Conservation (phyloP, 2,888 invertebrate genomes). For the Ophioninae sp. region DNA sequence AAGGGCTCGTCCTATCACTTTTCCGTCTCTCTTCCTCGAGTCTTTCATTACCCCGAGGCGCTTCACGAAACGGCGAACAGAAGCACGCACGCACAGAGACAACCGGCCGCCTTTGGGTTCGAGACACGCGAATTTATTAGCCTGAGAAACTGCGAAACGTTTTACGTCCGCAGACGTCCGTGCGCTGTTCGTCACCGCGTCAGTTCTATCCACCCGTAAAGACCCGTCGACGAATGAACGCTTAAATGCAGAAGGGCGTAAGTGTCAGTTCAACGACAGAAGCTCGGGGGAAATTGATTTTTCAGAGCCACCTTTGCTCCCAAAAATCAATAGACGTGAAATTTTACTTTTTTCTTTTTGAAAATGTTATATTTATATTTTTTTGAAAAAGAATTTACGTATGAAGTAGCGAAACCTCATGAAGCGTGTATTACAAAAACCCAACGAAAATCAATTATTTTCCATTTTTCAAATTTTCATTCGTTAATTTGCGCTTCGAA, state of each 20-base stretch:
- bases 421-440: too few relatives aligned
- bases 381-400: too few relatives aligned
- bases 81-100: constrained; percentile 32
- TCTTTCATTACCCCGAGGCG: constrained; percentile 63
- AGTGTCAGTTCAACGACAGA: neutral
- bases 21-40: constrained; percentile 31
- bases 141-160: constrained; percentile 65
- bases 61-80: constrained; percentile 45
- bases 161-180: constrained; percentile 64
- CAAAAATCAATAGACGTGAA: too few relatives aligned
- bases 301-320: too few relatives aligned
- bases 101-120: constrained; percentile 37
- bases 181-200: constrained; percentile 53
- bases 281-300: too few relatives aligned
- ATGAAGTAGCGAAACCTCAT: too few relatives aligned
- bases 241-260: neutral
- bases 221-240: neutral
- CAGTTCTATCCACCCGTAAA: constrained; percentile 2
- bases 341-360: too few relatives aligned
- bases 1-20: constrained; percentile 61
- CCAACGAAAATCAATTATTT: too few relatives aligned
- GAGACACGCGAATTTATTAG: constrained; percentile 68
- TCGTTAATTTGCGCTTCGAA: too few relatives aligned
- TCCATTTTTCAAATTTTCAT: too few relatives aligned
- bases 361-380: too few relatives aligned